These are phyloP conservation scores for Morpho helenor DNA, from an alignment of 2,888 invertebrate species.

Conservation along the genomic window DNA sequence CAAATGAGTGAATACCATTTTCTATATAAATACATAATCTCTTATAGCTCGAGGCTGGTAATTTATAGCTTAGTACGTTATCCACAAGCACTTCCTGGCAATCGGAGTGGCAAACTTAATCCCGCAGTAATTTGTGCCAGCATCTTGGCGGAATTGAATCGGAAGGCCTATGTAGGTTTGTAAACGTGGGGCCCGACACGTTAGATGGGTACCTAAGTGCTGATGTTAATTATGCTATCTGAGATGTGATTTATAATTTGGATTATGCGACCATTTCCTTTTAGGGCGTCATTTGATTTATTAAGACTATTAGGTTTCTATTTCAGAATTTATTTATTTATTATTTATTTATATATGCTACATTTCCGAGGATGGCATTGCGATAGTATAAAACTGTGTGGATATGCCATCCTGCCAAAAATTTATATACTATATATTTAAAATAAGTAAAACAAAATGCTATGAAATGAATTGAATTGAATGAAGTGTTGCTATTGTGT, in stretches of 20 bases:
- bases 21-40: background rate
- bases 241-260: background rate
- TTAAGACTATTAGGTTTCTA: too few species aligned
- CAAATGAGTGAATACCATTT: background rate
- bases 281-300: too few species aligned
- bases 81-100: constrained; percentile 42
- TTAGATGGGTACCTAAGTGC: constrained; percentile 1
- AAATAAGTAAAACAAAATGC: too few species aligned
- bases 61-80: constrained; percentile 53
- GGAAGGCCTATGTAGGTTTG: constrained; percentile 19
- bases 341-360: too few species aligned
- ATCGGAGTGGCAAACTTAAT: constrained; percentile 54
- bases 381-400: too few species aligned
- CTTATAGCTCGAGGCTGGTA: constrained; percentile 27
- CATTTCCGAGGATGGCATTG: too few species aligned
- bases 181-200: constrained; percentile 9
- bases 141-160: constrained; percentile 44
- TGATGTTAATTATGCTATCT: constrained; percentile 1
- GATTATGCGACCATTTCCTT: too few species aligned
- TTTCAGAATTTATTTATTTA: too few species aligned
- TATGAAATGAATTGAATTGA: too few species aligned
- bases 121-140: constrained; percentile 48
- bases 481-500: too few species aligned
- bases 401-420: too few species aligned
- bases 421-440: too few species aligned